Percentiles rank a stretch among this genome's conserved stretches.
Evolutionary conservation across 1,140 invertebrate species (phyloP).

Genomic region (Drosophila bifasciata): DNA sequence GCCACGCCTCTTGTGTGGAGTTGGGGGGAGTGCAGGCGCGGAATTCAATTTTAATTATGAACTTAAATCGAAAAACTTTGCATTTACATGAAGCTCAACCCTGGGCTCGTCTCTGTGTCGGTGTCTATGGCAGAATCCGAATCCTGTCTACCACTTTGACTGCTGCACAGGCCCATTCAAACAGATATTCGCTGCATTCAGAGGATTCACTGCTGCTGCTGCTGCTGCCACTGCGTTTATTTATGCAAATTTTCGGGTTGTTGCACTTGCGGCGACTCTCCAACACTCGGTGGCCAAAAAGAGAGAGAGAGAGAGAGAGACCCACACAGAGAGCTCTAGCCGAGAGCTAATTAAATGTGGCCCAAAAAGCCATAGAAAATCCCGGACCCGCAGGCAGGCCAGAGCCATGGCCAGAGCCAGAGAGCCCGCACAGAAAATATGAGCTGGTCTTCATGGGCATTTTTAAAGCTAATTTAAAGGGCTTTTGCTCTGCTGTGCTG

Average conservation of each 20-base stretch:
- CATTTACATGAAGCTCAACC: conserved; percentile 43
- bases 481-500: no score
- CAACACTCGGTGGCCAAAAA: conserved; percentile 7
- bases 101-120: conserved; percentile 13
- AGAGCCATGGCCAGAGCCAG: neutral
- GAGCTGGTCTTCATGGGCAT: conserved; percentile 27
- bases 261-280: conserved; percentile 72
- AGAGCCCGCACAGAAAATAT: conserved; percentile 45
- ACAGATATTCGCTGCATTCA: conserved; percentile 65
- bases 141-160: conserved; percentile 47
- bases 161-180: conserved; percentile 48
- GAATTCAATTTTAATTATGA: conserved; percentile 78
- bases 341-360: conserved; percentile 72
- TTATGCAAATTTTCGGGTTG: conserved; percentile 74
- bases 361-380: conserved; percentile 65
- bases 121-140: conserved; percentile 3
- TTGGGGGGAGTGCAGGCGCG: conserved; percentile 13
- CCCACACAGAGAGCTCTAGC: conserved; percentile 7
- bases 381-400: conserved; percentile 6
- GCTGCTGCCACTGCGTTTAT: conserved; percentile 35
- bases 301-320: neutral
- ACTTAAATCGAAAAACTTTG: conserved; percentile 83
- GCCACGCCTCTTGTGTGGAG: neutral
- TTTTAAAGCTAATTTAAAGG: conserved; percentile 78
- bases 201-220: conserved; percentile 48